Percentiles rank a stretch among this genome's conserved stretches.
These are phyloP conservation scores for Heterocephalus glaber DNA, from an alignment of 2,113 vertebrate genomes.

Conservation along the genomic window DNA sequence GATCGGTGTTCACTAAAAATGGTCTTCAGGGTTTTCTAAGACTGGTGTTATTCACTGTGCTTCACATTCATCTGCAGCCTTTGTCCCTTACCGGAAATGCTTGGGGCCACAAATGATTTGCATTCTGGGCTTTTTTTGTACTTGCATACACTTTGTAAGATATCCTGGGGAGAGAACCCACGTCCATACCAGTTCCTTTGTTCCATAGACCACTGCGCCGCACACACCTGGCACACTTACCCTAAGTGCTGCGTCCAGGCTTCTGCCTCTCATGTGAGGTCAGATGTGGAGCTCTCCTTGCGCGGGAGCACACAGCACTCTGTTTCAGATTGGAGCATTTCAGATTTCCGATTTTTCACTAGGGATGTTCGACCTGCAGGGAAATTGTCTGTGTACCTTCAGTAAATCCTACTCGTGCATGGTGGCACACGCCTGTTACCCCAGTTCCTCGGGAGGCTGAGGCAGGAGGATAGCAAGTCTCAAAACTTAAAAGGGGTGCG, in stretches of 20 bases:
- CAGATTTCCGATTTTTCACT: not conserved
- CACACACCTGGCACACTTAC: not conserved
- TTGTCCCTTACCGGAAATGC: not conserved
- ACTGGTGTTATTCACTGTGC: not conserved
- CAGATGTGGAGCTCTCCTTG: not conserved
- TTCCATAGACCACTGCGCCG: not conserved
- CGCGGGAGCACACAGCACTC: not conserved
- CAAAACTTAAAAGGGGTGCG: not conserved
- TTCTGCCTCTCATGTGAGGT: not conserved
- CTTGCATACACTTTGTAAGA: not conserved
- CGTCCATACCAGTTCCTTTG: not conserved
- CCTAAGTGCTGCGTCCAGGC: not conserved
- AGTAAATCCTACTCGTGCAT: not conserved
- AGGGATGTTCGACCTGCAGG: not conserved
- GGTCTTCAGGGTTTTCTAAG: not conserved
- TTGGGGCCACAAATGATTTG: not conserved
- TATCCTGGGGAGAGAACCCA: not conserved
- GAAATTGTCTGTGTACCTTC: not conserved
- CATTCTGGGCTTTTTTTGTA: not conserved
- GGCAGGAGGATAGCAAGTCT: not conserved
- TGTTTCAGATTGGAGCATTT: not conserved
- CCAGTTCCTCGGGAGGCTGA: not conserved
- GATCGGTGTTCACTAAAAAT: not conserved
- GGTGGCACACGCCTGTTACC: not conserved
- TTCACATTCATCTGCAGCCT: not conserved